A percentile compares a stretch with the other conserved stretches of the same genome.
phyloP scores from a whole-genome alignment of 2,113 vertebrate species.

The Sylvicapra grimmia region DNA sequence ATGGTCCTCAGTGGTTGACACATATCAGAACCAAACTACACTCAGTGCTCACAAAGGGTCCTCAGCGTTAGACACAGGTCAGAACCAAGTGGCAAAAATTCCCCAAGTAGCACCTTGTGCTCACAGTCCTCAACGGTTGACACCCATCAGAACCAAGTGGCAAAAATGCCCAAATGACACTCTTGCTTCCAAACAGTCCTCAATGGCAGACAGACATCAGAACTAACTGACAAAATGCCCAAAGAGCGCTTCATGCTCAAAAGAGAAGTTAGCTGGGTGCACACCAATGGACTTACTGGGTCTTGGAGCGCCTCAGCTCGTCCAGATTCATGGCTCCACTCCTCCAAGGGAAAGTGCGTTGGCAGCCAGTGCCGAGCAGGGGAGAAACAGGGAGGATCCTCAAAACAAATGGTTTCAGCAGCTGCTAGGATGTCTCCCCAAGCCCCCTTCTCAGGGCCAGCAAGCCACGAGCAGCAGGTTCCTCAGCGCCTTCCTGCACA shows the following conservation, averaged over 20 bases:
- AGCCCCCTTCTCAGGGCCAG: neutral
- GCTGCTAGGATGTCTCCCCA: neutral
- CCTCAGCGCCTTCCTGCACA: rapidly evolving
- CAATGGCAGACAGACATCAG: neutral
- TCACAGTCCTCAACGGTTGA: neutral
- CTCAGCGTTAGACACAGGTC: neutral
- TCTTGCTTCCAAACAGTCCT: neutral
- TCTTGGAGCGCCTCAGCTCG: neutral
- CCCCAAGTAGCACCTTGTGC: neutral
- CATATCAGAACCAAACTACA: neutral
- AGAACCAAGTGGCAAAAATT: neutral
- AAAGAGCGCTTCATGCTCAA: neutral
- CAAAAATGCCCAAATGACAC: neutral
- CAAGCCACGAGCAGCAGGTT: neutral
- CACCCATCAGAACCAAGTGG: neutral
- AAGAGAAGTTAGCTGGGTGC: neutral
- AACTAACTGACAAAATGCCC: neutral
- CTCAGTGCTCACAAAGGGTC: neutral
- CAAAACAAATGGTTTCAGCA: neutral
- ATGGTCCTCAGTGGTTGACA: neutral
- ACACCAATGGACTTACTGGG: neutral
- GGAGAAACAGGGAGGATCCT: neutral
- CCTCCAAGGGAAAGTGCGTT: neutral
- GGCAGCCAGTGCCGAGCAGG: neutral
- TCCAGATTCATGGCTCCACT: neutral